These are phyloP conservation scores for Apaloderma vittatum DNA, from an alignment of 2,113 vertebrate genomes.

Conservation along the genomic window DNA sequence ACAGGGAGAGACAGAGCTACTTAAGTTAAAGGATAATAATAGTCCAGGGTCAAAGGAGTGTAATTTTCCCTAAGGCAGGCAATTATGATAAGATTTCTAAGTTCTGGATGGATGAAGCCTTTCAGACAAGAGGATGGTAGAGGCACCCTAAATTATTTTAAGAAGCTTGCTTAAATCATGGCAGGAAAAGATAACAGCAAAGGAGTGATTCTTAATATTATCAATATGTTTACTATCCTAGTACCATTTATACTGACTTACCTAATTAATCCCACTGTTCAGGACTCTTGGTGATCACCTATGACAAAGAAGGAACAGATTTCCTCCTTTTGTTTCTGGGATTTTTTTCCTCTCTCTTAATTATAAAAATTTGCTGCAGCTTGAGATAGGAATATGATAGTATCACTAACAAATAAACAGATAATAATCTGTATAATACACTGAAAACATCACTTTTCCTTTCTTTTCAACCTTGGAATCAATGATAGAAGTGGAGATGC, in stretches of 20 bases:
- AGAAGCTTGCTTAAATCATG: neutral
- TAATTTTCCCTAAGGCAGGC: neutral
- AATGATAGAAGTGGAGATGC: neutral
- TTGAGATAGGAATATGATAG: neutral
- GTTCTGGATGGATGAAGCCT: neutral
- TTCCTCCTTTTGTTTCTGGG: neutral
- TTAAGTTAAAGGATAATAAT: neutral
- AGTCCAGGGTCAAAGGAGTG: neutral
- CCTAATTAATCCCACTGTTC: neutral
- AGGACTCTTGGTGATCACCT: neutral
- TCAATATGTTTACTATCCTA: neutral
- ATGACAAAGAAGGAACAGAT: neutral
- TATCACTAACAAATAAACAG: neutral
- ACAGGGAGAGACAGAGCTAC: neutral
- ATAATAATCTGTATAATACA: neutral
- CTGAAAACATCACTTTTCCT: neutral
- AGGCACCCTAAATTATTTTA: neutral
- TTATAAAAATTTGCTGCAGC: neutral
- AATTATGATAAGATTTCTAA: neutral
- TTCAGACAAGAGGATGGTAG: neutral
- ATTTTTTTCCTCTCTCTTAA: neutral
- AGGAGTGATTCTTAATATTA: neutral
- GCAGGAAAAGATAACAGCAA: neutral
- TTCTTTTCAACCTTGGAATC: neutral
- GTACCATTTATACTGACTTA: neutral